Percentiles rank a stretch among this genome's conserved stretches.
Conservation (phyloP, 1,140 invertebrate species). For the Stegodyphus mimosarum region DNA sequence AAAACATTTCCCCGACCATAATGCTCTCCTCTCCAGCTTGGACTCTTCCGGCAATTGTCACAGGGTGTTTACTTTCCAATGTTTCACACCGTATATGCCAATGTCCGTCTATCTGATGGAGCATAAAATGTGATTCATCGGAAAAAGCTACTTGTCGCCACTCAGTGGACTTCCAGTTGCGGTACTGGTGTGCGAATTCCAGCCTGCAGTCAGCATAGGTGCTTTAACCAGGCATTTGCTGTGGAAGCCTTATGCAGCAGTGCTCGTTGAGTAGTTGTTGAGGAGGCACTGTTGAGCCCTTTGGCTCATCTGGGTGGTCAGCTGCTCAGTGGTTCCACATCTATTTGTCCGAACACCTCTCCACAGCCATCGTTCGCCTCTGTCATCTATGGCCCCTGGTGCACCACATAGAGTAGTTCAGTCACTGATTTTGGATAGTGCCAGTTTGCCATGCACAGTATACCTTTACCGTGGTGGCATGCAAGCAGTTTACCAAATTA, state of each 20-base stretch:
- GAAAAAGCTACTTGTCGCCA: not conserved
- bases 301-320: not conserved
- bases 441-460: not conserved
- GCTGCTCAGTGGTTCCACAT: not conserved
- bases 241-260: not conserved
- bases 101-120: not conserved
- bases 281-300: not conserved
- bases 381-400: not conserved
- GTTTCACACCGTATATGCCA: not conserved
- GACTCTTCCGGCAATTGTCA: not conserved
- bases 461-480: not conserved
- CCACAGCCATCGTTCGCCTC: not conserved
- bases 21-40: not conserved
- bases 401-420: not conserved
- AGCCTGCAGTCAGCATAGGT: not conserved
- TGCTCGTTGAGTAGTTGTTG: not conserved
- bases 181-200: conserved; percentile 4
- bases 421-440: not conserved
- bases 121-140: not conserved
- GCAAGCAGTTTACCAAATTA: not conserved
- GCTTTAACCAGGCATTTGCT: not conserved
- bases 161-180: not conserved
- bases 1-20: not conserved
- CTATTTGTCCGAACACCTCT: not conserved
- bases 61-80: not conserved